These are phyloP conservation scores for Tetramorium bicarinatum DNA, from an alignment of 2,888 invertebrate species.

Conservation along the genomic window DNA sequence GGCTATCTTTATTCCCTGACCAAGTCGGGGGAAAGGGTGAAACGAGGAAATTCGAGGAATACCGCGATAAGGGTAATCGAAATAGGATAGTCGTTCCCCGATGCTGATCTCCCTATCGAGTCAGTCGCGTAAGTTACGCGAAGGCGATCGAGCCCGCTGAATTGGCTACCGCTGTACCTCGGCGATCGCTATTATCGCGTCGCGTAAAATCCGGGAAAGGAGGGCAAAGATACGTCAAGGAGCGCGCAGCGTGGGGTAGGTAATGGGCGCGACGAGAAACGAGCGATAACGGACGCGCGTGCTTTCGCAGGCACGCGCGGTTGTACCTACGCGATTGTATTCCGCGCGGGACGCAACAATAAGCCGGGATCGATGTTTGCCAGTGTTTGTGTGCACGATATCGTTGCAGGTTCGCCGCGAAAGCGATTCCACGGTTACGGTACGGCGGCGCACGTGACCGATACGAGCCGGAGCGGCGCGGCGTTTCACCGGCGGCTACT, in stretches of 20 bases:
- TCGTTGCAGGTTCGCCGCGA: constrained; percentile 62
- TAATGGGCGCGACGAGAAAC: constrained; percentile 58
- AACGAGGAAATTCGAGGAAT: neutral
- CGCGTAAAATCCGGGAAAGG: constrained; percentile 60
- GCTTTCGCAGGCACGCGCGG: constrained; percentile 30
- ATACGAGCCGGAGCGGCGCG: constrained; percentile 60
- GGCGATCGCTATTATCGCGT: constrained; percentile 57
- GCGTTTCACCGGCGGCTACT: constrained; percentile 38
- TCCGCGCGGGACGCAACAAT: constrained; percentile 63
- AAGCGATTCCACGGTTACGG: constrained; percentile 63
- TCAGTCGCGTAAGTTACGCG: constrained; percentile 5
- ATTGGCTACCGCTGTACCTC: neutral
- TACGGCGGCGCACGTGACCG: constrained; percentile 69
- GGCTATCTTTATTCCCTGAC: constrained; percentile 1
- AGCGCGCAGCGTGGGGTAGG: constrained; percentile 27
- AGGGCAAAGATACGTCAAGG: constrained; percentile 62
- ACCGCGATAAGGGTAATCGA: constrained; percentile 39
- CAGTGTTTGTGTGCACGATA: constrained; percentile 58
- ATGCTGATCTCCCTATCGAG: constrained; percentile 13
- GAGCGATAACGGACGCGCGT: constrained; percentile 41
- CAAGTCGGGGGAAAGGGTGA: neutral
- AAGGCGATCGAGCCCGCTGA: neutral
- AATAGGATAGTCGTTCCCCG: neutral
- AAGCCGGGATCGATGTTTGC: constrained; percentile 72
- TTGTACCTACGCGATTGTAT: constrained; percentile 52